Base-by-base conservation (phyloP, 1,140 invertebrate genomes). In the Zaprionus ornatus region DNA sequence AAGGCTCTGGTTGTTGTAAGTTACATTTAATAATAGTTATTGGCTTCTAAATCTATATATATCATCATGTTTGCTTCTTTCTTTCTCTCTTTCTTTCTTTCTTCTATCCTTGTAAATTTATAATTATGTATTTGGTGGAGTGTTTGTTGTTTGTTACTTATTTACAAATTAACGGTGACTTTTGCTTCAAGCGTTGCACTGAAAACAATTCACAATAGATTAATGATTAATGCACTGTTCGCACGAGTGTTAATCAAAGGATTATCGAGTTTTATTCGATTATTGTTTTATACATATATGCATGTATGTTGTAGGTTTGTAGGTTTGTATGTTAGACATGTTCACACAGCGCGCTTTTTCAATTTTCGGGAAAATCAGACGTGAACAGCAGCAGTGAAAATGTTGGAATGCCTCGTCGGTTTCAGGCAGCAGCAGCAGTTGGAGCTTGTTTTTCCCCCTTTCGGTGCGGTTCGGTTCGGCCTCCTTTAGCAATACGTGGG, bases 401-500 rank as follows among this genome's bases (percentile, higher is more conserved):
- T 86, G 59, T 86, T 79, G 61, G 55, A 65, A 75, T 75, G 77
- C 67, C 67, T 70, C 66, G 61, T 77, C 68, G 23, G 48, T 13
- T 29, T 40, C 29, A 66, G 15, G 40, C 25, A 23, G 12, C 32
- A 25, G 13, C n/a, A 29, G 37, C 57, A 61, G 48, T 70, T 68
- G 65, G 64, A 70, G 73, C 62, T 42, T 76, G 67, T 65, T 79
- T 64, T 54, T 72, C 19, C 37, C 56, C 50, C 56, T 52, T 56
- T 65, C 40, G 40, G 35, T 37, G 7, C 40, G 40, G 40, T 57
- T 42, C 48, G 21, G 63, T 59, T 62, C 35, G 78, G 72, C 68
- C 80, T 78, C 78, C 76, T 80, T 87, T 60, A 77, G 61, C 48
- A 77, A 57, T 87, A 90, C 74, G 84, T 87, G 84, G 77, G 77